These are phyloP conservation scores for Astatotilapia flaviijosephi DNA, from an alignment of 2,113 vertebrate species.

Conservation along the genomic window DNA sequence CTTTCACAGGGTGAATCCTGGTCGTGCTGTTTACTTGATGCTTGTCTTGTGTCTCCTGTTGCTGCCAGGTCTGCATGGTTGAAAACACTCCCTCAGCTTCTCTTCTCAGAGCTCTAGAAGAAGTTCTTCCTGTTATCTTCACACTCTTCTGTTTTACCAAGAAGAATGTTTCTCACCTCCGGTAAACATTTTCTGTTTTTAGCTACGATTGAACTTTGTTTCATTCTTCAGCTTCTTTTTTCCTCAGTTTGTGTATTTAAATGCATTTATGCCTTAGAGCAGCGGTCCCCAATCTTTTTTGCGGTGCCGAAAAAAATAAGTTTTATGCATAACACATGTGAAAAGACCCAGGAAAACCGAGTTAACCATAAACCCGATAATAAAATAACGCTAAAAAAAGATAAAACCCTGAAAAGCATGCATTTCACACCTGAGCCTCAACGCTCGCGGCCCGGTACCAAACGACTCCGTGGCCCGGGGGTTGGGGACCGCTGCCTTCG, in stretches of 20 bases:
- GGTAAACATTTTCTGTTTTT: conserved; percentile 62
- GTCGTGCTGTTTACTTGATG: neutral
- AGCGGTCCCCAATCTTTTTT: neutral
- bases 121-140: conserved; percentile 80
- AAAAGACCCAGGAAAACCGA: neutral
- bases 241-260: neutral
- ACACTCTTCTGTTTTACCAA: conserved; percentile 86
- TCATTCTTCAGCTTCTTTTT: neutral
- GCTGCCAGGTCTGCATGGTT: conserved; percentile 82
- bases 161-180: conserved; percentile 84
- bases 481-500: neutral
- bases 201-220: neutral
- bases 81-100: conserved; percentile 75
- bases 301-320: rapidly evolving
- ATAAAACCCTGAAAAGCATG: neutral
- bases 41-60: neutral
- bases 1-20: neutral
- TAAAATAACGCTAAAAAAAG: neutral
- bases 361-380: neutral
- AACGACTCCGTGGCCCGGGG: neutral
- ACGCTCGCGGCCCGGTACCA: neutral
- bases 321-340: neutral
- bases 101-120: conserved; percentile 72
- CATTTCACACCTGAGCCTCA: neutral
- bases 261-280: neutral